A percentile compares a stretch with the other conserved stretches of the same genome.
phyloP scores from a whole-genome alignment of 1,140 invertebrate species.

The Hypothenemus hampei region DNA sequence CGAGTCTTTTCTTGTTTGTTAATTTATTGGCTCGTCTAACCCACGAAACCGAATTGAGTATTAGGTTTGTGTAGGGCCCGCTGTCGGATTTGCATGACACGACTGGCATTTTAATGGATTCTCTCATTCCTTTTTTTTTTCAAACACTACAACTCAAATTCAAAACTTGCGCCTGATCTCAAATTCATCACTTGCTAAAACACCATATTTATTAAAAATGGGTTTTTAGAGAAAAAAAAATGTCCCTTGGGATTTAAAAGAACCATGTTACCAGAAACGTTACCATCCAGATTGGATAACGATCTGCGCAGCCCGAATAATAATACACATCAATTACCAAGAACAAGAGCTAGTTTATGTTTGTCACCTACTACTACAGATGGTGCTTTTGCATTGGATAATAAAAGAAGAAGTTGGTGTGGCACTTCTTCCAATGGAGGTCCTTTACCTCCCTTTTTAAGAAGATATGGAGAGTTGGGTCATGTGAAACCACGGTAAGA shows the following conservation, averaged over 20 bases:
- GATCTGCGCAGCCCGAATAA: slow-evolving; percentile 42
- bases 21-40: background rate
- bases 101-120: slow-evolving; percentile 2
- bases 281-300: slow-evolving; percentile 36
- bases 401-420: slow-evolving; percentile 42
- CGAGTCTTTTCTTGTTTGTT: no score
- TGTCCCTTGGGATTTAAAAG: background rate
- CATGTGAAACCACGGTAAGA: slow-evolving; percentile 43
- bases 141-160: slow-evolving; percentile 1
- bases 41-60: background rate
- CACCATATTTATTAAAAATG: no score
- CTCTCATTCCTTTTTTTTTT: no score
- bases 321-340: slow-evolving; percentile 34
- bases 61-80: background rate
- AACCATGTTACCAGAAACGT: slow-evolving; percentile 39
- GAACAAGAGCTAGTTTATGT: slow-evolving; percentile 41
- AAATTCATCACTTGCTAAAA: no score
- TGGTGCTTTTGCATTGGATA: slow-evolving; percentile 31
- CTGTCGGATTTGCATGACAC: no score
- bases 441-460: slow-evolving; percentile 26
- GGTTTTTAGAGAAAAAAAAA: no score
- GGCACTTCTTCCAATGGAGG: slow-evolving; percentile 35
- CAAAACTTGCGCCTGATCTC: no score
- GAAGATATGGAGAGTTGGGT: slow-evolving; percentile 42
- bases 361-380: slow-evolving; percentile 33